Percentiles rank a stretch among this genome's conserved stretches.
Evolutionary conservation across 64 coral and sea anemone genomes (phyloP).

Genomic region (Actinia equina): DNA sequence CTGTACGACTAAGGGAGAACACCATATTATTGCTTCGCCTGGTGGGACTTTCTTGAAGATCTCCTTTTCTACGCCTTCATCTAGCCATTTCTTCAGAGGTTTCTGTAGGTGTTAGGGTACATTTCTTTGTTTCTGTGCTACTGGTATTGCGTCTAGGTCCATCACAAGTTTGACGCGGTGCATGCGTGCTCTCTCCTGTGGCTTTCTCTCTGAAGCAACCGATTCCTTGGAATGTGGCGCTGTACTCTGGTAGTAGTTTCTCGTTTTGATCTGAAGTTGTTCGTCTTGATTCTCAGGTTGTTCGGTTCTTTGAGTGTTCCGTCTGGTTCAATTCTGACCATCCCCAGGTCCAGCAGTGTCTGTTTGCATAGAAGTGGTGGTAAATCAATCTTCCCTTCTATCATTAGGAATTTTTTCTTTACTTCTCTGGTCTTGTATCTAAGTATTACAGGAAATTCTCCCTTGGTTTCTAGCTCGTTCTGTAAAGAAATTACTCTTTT

Average conservation of each 20-base stretch:
- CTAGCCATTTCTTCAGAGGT: constrained; percentile 32
- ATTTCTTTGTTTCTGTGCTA: constrained; percentile 27
- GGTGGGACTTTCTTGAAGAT: constrained; percentile 29
- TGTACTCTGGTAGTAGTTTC: constrained; percentile 12
- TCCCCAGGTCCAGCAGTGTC: constrained; percentile 9
- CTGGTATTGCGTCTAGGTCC: constrained; percentile 13
- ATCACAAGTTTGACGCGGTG: constrained; percentile 13
- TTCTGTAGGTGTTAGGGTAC: constrained; percentile 27
- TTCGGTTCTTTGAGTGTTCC: not conserved
- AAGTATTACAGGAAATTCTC: constrained; percentile 23
- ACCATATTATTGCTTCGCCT: constrained; percentile 50
- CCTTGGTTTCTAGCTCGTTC: constrained; percentile 38
- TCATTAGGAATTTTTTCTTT: not conserved
- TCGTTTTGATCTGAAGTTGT: not conserved
- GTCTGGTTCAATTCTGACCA: constrained; percentile 61
- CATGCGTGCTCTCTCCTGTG: constrained; percentile 2
- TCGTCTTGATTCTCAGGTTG: not conserved
- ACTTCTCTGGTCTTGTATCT: not conserved
- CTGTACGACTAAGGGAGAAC: constrained; percentile 52
- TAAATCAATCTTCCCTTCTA: not conserved
- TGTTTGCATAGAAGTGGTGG: not conserved
- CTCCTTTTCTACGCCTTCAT: constrained; percentile 16
- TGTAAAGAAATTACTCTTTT: constrained; percentile 38
- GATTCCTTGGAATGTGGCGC: constrained; percentile 23
- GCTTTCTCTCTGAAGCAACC: constrained; percentile 13